A percentile compares a stretch with the other conserved stretches of the same genome.
Conservation (phyloP, 2,113 vertebrate genomes). For the Trichechus manatus region DNA sequence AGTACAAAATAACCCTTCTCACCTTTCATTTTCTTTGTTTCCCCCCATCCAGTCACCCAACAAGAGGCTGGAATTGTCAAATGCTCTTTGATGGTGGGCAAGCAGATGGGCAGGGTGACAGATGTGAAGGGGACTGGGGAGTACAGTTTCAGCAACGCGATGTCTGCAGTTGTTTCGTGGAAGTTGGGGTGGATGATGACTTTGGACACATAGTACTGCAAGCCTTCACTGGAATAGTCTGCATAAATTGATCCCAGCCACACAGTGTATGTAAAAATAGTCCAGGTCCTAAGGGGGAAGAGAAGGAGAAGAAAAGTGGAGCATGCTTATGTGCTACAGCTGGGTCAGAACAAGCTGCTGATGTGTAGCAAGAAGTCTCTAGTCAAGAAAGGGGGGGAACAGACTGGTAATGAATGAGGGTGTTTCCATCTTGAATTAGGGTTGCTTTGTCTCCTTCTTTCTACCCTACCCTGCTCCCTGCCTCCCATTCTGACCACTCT, state of each 20-base stretch:
- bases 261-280: not conserved
- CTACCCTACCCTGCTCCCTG: not conserved
- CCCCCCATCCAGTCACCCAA: conserved; percentile 71
- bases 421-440: not conserved
- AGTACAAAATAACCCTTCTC: conserved; percentile 16
- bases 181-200: not conserved
- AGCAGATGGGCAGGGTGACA: conserved; percentile 63
- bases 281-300: not conserved
- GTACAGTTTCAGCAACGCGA: conserved; percentile 60
- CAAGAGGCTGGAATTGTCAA: conserved; percentile 46
- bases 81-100: conserved; percentile 7
- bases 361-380: not conserved
- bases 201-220: not conserved
- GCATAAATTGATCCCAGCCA: not conserved
- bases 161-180: fast-evolving
- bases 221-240: not conserved
- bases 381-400: not conserved
- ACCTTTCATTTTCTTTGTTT: not conserved
- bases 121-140: conserved; percentile 38
- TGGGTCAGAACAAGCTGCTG: not conserved
- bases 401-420: not conserved
- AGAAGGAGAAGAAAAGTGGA: not conserved
- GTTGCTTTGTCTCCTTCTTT: not conserved
- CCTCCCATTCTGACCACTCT: not conserved
- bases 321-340: not conserved